phyloP scores from a whole-genome alignment of 1,140 invertebrate species.

The Drosophila prosaltans region DNA sequence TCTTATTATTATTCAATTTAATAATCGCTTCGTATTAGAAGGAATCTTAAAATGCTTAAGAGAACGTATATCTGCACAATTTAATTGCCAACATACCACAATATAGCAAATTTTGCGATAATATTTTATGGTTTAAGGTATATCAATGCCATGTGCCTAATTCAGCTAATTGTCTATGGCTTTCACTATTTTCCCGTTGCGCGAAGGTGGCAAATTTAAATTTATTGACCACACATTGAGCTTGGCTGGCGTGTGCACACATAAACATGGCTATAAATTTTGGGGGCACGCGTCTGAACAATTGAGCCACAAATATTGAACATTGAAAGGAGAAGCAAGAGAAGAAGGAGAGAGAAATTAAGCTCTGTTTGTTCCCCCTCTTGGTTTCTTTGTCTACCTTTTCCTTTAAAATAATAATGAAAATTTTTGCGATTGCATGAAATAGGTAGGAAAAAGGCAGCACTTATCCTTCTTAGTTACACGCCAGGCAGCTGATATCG shows the following conservation, averaged over 20 bases:
- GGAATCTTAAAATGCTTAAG: neutral
- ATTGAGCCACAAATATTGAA: slow-evolving; percentile 46
- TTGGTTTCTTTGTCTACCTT: neutral
- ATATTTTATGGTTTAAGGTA: too few species aligned
- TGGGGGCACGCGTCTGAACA: slow-evolving; percentile 51
- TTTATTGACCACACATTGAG: slow-evolving; percentile 61
- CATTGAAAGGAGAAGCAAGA: slow-evolving; percentile 16
- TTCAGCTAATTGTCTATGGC: slow-evolving; percentile 5
- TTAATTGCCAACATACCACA: neutral
- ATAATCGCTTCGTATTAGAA: too few species aligned
- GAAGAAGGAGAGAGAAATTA: slow-evolving; percentile 14
- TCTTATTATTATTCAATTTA: too few species aligned
- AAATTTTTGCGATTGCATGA: slow-evolving; percentile 62
- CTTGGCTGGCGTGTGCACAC: slow-evolving; percentile 21
- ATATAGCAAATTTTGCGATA: too few species aligned
- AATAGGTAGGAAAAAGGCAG: slow-evolving; percentile 32
- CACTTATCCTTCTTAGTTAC: slow-evolving; percentile 81
- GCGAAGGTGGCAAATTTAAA: slow-evolving; percentile 48
- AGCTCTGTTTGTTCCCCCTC: slow-evolving; percentile 7
- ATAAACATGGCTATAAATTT: slow-evolving; percentile 76
- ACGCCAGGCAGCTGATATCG: slow-evolving; percentile 59
- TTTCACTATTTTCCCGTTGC: neutral
- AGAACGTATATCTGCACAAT: neutral
- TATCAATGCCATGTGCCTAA: neutral
- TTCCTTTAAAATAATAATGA: slow-evolving; percentile 67